Conservation (phyloP, 2,888 invertebrate genomes). For the Lycocerus yunnanus region DNA sequence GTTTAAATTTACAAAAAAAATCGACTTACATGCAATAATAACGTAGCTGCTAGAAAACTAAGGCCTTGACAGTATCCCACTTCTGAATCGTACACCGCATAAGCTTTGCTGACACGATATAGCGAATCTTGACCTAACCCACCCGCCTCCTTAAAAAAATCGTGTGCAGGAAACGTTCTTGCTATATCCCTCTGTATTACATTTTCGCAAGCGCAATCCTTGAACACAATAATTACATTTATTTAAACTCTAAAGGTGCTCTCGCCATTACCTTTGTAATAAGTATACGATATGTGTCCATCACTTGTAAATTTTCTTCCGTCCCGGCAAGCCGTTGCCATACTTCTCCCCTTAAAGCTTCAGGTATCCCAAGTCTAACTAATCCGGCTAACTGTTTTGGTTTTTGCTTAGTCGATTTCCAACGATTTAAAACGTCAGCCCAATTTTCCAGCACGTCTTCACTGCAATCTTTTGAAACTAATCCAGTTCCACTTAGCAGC, state of each 20-base stretch:
- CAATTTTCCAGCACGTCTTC: constrained; percentile 91
- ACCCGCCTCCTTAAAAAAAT: constrained; percentile 94
- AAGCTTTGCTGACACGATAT: constrained; percentile 94
- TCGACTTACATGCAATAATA: constrained; percentile 87
- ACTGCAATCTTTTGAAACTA: constrained; percentile 95
- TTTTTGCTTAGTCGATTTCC: constrained; percentile 68
- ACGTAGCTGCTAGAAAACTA: constrained; percentile 95
- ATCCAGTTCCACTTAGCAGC: constrained; percentile 94
- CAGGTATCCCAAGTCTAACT: constrained; percentile 89
- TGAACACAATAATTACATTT: constrained; percentile 26
- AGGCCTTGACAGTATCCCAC: constrained; percentile 99
- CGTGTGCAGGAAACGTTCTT: constrained; percentile 98
- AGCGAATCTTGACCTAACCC: constrained; percentile 95
- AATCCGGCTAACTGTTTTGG: constrained; percentile 83
- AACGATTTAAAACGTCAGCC: constrained; percentile 84
- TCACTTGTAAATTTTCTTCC: constrained; percentile 80
- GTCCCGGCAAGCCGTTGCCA: constrained; percentile 95
- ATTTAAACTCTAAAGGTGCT: not conserved
- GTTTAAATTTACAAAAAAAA: not conserved
- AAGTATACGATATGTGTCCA: constrained; percentile 90
- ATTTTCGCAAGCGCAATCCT: constrained; percentile 94
- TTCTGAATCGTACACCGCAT: constrained; percentile 96
- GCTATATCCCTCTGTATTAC: constrained; percentile 97
- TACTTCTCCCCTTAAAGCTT: constrained; percentile 94
- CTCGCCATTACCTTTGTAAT: constrained; percentile 78